Conservation (phyloP, 35 echinoderm and acorn worm species). For the Stichopus chloronotus region DNA sequence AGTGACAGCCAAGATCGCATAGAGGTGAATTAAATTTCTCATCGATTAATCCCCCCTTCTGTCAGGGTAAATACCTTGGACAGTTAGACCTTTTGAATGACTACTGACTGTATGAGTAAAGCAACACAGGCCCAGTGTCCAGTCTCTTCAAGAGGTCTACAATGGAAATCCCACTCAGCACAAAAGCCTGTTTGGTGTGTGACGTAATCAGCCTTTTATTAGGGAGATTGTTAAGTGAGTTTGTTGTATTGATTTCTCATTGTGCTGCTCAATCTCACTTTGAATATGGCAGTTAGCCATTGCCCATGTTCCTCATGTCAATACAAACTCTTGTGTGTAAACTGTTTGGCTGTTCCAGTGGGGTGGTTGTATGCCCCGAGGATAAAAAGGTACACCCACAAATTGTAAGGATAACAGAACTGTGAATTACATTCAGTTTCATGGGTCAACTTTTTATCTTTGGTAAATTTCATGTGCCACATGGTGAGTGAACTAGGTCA, state of each 20-base stretch:
- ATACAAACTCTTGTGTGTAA: background rate
- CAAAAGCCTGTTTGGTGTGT: conserved; percentile 38
- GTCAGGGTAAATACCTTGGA: background rate
- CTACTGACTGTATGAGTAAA: background rate
- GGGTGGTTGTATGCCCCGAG: background rate
- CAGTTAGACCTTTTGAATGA: background rate
- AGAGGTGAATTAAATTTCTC: background rate
- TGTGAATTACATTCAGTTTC: too few relatives aligned
- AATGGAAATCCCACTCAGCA: background rate
- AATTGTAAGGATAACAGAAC: background rate
- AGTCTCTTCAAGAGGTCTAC: background rate
- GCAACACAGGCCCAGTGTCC: background rate
- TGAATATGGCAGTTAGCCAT: conserved; percentile 20
- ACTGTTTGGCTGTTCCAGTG: background rate
- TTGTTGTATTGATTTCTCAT: conserved; percentile 34
- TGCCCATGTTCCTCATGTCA: background rate
- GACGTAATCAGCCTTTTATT: conserved; percentile 20
- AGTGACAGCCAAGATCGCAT: background rate
- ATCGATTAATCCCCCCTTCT: background rate
- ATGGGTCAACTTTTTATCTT: too few relatives aligned
- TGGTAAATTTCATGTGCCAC: too few relatives aligned
- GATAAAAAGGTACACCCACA: background rate
- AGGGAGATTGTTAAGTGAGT: conserved; percentile 24
- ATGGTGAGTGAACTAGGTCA: too few relatives aligned
- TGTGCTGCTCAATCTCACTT: conserved; percentile 27